Conservation (phyloP, 2,113 vertebrate species). For the Tapirus terrestris region DNA sequence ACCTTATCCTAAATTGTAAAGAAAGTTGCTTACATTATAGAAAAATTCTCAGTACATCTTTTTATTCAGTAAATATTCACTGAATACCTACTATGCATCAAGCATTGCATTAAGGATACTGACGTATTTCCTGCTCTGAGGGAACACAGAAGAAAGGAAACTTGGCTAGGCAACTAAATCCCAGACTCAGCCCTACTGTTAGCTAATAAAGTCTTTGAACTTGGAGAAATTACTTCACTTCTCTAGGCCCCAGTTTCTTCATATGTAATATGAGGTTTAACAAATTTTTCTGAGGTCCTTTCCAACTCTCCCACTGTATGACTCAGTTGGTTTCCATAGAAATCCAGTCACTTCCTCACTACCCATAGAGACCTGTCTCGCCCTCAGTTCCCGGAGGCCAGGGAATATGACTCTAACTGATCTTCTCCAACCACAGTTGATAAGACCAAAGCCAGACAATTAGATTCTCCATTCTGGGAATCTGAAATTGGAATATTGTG, state of each 20-base stretch:
- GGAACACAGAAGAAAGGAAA: slow-evolving; percentile 22
- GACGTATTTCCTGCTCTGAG: neutral
- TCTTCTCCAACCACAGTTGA: neutral
- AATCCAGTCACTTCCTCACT: neutral
- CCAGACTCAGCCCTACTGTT: neutral
- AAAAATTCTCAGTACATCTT: slow-evolving; percentile 9
- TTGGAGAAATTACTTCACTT: neutral
- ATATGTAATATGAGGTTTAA: neutral
- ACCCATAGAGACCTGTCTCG: neutral
- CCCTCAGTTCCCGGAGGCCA: neutral
- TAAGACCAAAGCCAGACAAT: neutral
- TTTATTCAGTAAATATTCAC: neutral
- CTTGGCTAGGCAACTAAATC: neutral
- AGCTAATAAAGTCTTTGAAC: neutral
- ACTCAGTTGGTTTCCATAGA: neutral
- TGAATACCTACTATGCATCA: neutral
- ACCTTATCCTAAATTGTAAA: neutral
- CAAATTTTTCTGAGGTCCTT: neutral
- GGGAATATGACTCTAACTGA: neutral
- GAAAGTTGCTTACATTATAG: neutral
- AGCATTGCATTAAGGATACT: neutral
- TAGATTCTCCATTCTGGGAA: neutral
- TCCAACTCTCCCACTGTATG: neutral
- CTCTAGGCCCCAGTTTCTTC: neutral
- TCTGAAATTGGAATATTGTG: neutral